Percentiles rank a stretch among this genome's conserved stretches.
Evolutionary conservation across 2,888 invertebrate species (phyloP).

Genomic region (Hecatera dysodea): DNA sequence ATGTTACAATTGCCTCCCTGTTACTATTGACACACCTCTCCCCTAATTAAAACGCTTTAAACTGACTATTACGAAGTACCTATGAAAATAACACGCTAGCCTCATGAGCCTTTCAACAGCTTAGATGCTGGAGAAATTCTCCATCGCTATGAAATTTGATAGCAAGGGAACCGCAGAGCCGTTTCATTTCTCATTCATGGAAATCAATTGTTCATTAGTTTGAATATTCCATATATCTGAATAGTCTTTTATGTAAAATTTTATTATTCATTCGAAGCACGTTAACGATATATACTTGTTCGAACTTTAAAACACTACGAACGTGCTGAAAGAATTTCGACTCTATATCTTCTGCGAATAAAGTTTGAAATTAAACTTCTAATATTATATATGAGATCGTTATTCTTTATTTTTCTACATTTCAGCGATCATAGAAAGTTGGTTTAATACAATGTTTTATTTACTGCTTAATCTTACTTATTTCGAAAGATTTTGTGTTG

Average conservation of each 20-base stretch:
- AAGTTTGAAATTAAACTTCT: slow-evolving; percentile 18
- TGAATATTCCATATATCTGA: slow-evolving; percentile 23
- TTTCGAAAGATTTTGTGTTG: slow-evolving; percentile 6
- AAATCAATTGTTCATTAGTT: slow-evolving; percentile 50
- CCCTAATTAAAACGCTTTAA: slow-evolving; percentile 90
- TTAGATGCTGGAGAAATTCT: slow-evolving; percentile 58
- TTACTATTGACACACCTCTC: no score
- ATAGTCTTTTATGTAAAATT: slow-evolving; percentile 38
- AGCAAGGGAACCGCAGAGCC: slow-evolving; percentile 12
- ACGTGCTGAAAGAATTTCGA: slow-evolving; percentile 30
- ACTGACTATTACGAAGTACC: slow-evolving; percentile 84
- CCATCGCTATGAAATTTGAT: slow-evolving; percentile 58
- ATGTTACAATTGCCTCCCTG: no score
- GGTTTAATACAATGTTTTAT: slow-evolving; percentile 36
- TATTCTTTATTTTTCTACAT: slow-evolving; percentile 53
- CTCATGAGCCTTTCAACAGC: slow-evolving; percentile 72
- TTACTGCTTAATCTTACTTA: slow-evolving; percentile 30
- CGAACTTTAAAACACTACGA: slow-evolving; percentile 29
- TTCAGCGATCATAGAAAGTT: slow-evolving; percentile 42
- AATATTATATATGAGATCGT: slow-evolving; percentile 14
- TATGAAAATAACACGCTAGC: slow-evolving; percentile 74
- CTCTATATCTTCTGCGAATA: slow-evolving; percentile 30
- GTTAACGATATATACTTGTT: slow-evolving; percentile 32
- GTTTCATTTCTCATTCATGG: slow-evolving; percentile 31
- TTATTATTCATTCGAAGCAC: slow-evolving; percentile 52